These are phyloP conservation scores for Chascanopsetta lugubris DNA, from an alignment of 2,113 vertebrate species.

Conservation along the genomic window DNA sequence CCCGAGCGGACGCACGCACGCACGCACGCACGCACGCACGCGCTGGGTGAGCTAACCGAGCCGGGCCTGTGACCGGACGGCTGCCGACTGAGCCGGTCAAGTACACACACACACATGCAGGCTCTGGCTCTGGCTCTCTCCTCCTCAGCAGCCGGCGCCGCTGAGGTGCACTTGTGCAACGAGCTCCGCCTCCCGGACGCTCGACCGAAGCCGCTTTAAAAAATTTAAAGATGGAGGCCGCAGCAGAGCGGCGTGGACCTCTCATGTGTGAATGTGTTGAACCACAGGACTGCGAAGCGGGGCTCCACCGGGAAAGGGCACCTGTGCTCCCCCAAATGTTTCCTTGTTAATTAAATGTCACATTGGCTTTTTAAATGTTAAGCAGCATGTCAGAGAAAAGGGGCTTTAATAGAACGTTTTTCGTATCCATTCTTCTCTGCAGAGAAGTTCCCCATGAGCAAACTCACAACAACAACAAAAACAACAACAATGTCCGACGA, in stretches of 20 bases:
- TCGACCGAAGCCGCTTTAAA: constrained; percentile 7
- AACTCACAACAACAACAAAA: no score
- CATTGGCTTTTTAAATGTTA: constrained; percentile 12
- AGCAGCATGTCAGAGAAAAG: constrained; percentile 7
- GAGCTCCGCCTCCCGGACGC: constrained; percentile 5
- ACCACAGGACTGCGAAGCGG: constrained; percentile 57
- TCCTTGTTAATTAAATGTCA: constrained; percentile 50
- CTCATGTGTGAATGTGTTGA: constrained; percentile 26
- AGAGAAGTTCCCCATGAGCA: not conserved
- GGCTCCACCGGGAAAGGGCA: constrained; percentile 55
- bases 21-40: constrained; percentile 10
- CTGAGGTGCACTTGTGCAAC: constrained; percentile 19
- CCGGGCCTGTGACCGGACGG: constrained; percentile 20
- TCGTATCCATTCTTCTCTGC: not conserved
- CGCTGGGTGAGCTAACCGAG: constrained; percentile 15
- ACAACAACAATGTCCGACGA: not conserved
- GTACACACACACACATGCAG: no score
- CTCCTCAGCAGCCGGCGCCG: not conserved
- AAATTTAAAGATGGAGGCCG: constrained; percentile 2
- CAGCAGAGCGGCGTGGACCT: constrained; percentile 11
- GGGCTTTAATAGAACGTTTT: not conserved
- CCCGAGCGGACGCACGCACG: constrained; percentile 45
- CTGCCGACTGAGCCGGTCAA: constrained; percentile 9
- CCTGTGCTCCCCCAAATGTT: constrained; percentile 23
- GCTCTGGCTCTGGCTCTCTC: not conserved